Percentiles rank a stretch among this genome's conserved stretches.
Conservation (phyloP, 2,888 invertebrate species). For the Heterodera filipjevi region DNA sequence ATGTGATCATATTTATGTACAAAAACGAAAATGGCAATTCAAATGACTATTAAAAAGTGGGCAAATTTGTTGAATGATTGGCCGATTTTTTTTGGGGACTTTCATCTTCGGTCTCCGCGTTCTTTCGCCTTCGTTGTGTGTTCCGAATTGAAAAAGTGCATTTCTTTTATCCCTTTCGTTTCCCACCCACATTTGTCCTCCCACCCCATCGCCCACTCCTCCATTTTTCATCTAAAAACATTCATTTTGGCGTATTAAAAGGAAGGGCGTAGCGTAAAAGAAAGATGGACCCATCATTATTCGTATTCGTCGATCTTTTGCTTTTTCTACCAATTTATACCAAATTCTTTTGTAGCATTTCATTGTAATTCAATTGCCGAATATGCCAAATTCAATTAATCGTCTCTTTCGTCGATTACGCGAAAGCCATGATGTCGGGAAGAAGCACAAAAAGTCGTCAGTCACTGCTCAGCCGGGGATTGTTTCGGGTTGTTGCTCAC, state of each 20-base stretch:
- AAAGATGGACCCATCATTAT: not conserved
- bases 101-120: not conserved
- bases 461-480: not conserved
- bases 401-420: constrained; percentile 26
- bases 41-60: not conserved
- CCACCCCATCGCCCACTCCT: not conserved
- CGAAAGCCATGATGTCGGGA: not conserved
- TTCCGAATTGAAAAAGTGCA: too few relatives aligned
- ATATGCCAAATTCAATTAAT: constrained; percentile 32
- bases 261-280: not conserved
- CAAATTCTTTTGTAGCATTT: not conserved
- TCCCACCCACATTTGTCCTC: not conserved
- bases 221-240: not conserved
- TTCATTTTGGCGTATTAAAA: not conserved
- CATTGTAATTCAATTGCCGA: not conserved
- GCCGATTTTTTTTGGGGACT: not conserved
- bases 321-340: not conserved
- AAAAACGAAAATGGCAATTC: not conserved
- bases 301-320: not conserved
- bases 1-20: too few relatives aligned
- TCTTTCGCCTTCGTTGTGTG: not conserved
- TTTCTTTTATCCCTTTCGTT: not conserved
- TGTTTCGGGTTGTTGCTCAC: constrained; percentile 19
- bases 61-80: not conserved
- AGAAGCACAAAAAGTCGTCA: constrained; percentile 12